Percentiles rank a stretch among this genome's conserved stretches.
Evolutionary conservation across 2,113 vertebrate genomes (phyloP).

Genomic region (Phycodurus eques): DNA sequence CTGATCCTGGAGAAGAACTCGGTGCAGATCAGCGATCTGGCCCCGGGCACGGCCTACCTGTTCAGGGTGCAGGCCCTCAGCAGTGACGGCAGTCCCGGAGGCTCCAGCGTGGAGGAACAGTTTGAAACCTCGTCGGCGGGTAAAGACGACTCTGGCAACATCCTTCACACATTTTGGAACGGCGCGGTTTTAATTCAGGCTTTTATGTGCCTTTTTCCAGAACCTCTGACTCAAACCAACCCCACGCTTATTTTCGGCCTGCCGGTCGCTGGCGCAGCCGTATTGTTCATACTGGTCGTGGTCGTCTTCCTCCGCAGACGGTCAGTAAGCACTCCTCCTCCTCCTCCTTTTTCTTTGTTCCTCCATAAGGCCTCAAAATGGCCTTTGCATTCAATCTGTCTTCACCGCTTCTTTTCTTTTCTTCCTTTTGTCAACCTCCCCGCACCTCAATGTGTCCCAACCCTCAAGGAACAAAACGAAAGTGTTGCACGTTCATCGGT

Average conservation of each 20-base stretch:
- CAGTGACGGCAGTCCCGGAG: conserved; percentile 70
- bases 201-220: conserved; percentile 31
- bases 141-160: conserved; percentile 1
- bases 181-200: background rate
- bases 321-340: conserved; percentile 66
- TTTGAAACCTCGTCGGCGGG: conserved; percentile 78
- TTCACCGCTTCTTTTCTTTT: conserved; percentile 50
- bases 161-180: background rate
- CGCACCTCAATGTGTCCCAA: conserved; percentile 51
- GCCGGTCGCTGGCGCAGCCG: conserved; percentile 43
- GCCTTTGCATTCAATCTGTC: conserved; percentile 55
- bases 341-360: conserved; percentile 29
- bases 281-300: conserved; percentile 68
- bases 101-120: conserved; percentile 81
- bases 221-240: conserved; percentile 45
- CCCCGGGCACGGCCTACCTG: conserved; percentile 81
- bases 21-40: conserved; percentile 77
- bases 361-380: conserved; percentile 56
- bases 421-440: conserved; percentile 54
- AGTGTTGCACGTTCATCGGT: conserved; percentile 58
- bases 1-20: conserved; percentile 80
- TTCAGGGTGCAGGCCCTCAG: conserved; percentile 85
- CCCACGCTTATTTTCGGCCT: conserved; percentile 69
- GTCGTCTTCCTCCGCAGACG: conserved; percentile 77
- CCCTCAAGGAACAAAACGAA: conserved; percentile 50